Conservation (phyloP, 2,888 invertebrate species). For the Netelia inedita region DNA sequence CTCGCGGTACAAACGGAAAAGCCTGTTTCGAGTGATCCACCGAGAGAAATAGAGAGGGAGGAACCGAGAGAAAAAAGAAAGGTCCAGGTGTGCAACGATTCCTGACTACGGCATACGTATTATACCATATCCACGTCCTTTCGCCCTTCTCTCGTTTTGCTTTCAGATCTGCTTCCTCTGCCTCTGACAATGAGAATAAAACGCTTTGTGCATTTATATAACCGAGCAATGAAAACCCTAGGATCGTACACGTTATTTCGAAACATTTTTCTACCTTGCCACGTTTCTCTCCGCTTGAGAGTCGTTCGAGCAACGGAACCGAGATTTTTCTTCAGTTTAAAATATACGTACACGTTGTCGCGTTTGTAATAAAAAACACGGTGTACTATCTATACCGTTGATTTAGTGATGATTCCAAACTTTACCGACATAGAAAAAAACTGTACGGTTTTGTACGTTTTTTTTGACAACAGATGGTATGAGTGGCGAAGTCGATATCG, state of each 20-base stretch:
- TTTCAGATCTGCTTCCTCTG: slow-evolving; percentile 1
- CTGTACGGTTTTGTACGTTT: no score
- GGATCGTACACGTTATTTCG: slow-evolving; percentile 6
- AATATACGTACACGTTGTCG: background rate
- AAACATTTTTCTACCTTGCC: slow-evolving; percentile 5
- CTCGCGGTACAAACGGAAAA: slow-evolving; percentile 22
- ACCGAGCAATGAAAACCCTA: slow-evolving; percentile 41
- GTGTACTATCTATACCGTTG: no score
- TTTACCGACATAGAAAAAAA: no score
- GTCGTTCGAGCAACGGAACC: background rate
- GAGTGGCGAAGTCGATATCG: no score
- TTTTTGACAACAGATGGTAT: no score
- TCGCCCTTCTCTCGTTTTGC: slow-evolving; percentile 21
- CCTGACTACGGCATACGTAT: slow-evolving; percentile 26
- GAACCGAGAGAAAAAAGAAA: slow-evolving; percentile 16
- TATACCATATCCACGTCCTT: slow-evolving; percentile 21
- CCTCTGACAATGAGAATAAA: slow-evolving; percentile 44
- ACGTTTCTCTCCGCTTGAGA: background rate
- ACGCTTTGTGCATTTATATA: slow-evolving; percentile 50
- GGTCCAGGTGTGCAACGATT: slow-evolving; percentile 48
- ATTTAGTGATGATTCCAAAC: no score
- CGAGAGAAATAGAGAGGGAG: slow-evolving; percentile 13
- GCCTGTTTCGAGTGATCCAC: slow-evolving; percentile 41
- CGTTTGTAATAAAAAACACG: no score
- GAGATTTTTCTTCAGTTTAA: background rate